Evolutionary conservation across 2,113 vertebrate species (phyloP).

Genomic region (Anarhynchus alexandrinus): DNA sequence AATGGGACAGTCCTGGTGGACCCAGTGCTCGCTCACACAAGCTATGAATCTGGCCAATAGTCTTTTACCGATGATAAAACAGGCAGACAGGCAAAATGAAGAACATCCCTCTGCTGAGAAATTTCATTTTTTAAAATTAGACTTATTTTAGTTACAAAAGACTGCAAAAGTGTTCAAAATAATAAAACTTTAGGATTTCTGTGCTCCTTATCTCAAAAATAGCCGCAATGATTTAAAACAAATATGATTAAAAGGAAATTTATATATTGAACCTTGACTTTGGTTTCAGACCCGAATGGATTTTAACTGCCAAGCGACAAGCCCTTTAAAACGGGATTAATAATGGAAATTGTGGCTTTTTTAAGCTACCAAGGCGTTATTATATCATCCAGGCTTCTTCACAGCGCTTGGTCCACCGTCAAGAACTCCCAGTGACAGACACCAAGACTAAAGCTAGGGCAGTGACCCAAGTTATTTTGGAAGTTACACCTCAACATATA

Average conservation of each 20-base stretch:
- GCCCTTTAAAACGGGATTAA: constrained; percentile 5
- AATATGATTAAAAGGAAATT: not conserved
- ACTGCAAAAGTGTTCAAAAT: not conserved
- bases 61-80: constrained; percentile 1
- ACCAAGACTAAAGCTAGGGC: constrained; percentile 5
- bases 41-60: not conserved
- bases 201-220: not conserved
- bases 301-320: not conserved
- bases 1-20: not conserved
- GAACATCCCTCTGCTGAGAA: not conserved
- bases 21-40: not conserved
- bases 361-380: not conserved
- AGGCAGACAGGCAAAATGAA: not conserved
- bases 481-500: constrained; percentile 56
- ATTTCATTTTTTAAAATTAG: not conserved
- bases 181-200: constrained; percentile 6
- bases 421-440: constrained; percentile 10
- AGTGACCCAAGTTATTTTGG: constrained; percentile 57
- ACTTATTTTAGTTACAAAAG: not conserved
- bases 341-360: constrained; percentile 7
- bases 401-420: not conserved
- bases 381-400: not conserved
- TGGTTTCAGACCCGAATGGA: constrained; percentile 19
- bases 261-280: constrained; percentile 19
- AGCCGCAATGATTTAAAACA: not conserved